These are phyloP conservation scores for Ctenopoma kingsleyae DNA, from an alignment of 2,797 vertebrate species.

Conservation along the genomic window DNA sequence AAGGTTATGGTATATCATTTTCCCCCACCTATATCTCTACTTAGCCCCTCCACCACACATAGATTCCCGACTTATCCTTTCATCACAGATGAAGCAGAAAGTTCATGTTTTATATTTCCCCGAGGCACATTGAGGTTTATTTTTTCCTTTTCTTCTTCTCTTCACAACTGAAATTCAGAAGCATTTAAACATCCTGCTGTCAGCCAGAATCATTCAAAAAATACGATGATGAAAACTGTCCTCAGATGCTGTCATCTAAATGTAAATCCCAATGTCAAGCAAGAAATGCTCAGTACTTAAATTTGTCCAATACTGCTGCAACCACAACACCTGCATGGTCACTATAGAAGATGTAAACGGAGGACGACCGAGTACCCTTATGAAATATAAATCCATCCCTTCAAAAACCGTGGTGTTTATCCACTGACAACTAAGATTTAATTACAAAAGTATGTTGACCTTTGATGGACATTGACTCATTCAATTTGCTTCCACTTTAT, in stretches of 20 bases:
- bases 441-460: not conserved
- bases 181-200: constrained; percentile 30
- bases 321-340: constrained; percentile 13
- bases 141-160: constrained; percentile 30
- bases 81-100: constrained; percentile 33
- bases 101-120: constrained; percentile 39
- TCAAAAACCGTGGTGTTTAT: constrained; percentile 2
- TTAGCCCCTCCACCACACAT: constrained; percentile 9
- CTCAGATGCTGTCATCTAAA: constrained; percentile 52
- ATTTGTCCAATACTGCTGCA: constrained; percentile 30
- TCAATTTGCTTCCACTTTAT: constrained; percentile 34
- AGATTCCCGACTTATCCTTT: constrained; percentile 32
- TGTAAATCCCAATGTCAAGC: constrained; percentile 53
- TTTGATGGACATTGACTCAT: constrained; percentile 25
- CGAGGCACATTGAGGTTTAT: constrained; percentile 29
- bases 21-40: constrained; percentile 17
- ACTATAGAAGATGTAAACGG: constrained; percentile 4
- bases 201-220: constrained; percentile 10
- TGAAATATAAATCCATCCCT: constrained; percentile 40
- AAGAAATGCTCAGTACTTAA: constrained; percentile 11
- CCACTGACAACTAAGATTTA: not conserved
- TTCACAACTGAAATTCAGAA: constrained; percentile 29
- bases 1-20: constrained; percentile 22
- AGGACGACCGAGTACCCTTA: constrained; percentile 21
- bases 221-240: constrained; percentile 17